Evolutionary conservation across 2,797 vertebrate genomes (phyloP), one percentile per base, ranked within the genome.

Genomic region (Acridotheres tristis): DNA sequence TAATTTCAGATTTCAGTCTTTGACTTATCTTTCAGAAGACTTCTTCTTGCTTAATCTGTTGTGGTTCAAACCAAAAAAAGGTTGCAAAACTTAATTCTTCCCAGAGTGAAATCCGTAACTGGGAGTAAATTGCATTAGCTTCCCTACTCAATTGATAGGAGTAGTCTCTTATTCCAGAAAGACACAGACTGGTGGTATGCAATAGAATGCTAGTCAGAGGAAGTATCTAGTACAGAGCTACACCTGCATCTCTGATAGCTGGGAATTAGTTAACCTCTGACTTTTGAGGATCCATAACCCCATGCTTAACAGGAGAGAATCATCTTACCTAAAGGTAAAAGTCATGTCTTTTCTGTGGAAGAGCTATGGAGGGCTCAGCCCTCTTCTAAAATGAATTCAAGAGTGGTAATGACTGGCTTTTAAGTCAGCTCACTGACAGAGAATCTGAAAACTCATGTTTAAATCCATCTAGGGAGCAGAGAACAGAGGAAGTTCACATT

Each of bases 111-210:
- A 69, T 47, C 15, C 1, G 0, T 53, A 69, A 73, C 21, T 58
- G 20, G 16, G 6, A 85, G 12, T 18, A 68, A 83, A 65, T 50
- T 21, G 13, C 11, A 6, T 76, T 42, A 34, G 7, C 5, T 32
- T 63, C 20, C 22, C 65, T 73, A 34, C 21, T 53, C 5, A 48
- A 20, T 7, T 50, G 6, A 15, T 18, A 51, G 13, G 13, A 3
- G 2, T 55, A 76, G 34, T 32, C 9, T 62, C 16, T 43, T 57
- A 26, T 42, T 14, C 25, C 42, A 43, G 29, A 45, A 62, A 1
- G 0, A 42, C 50, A 9, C 1, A 0, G 34, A 19, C 4, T 54
- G 25, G 26, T 48, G 4, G 10, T 53, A 40, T 20, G 13, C 38
- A 72, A 14, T 2, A 67, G 62, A 59, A 40, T 6, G 16, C 12